phyloP scores from a whole-genome alignment of 2,888 invertebrate species.

The Cataglyphis livida region DNA sequence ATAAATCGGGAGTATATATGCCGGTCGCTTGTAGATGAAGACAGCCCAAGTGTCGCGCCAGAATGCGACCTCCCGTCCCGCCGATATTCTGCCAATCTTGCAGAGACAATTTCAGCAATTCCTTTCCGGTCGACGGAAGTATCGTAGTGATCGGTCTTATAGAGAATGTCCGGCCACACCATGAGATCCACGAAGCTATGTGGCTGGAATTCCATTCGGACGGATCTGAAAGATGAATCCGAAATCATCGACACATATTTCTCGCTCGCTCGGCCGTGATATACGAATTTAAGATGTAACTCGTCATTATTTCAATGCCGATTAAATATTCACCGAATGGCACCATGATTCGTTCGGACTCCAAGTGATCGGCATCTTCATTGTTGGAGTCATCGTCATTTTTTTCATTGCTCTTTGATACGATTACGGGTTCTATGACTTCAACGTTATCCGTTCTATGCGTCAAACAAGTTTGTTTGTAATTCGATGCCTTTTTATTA shows the following conservation, averaged over 20 bases:
- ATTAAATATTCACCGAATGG: slow-evolving; percentile 86
- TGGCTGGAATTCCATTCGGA: slow-evolving; percentile 88
- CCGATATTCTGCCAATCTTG: slow-evolving; percentile 88
- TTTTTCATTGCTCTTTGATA: slow-evolving; percentile 33
- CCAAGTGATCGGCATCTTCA: slow-evolving; percentile 82
- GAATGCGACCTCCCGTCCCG: slow-evolving; percentile 85
- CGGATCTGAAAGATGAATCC: slow-evolving; percentile 86
- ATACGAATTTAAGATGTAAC: not conserved
- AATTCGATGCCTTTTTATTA: not conserved
- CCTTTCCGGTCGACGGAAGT: slow-evolving; percentile 87
- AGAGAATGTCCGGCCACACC: slow-evolving; percentile 88
- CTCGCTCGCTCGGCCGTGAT: not conserved
- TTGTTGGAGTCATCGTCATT: slow-evolving; percentile 36
- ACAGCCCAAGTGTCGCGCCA: slow-evolving; percentile 89
- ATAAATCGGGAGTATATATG: slow-evolving; percentile 86
- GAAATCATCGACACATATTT: not conserved
- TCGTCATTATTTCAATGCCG: slow-evolving; percentile 19
- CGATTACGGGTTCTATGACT: slow-evolving; percentile 25
- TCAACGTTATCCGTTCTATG: slow-evolving; percentile 1
- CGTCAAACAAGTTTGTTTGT: slow-evolving; percentile 28
- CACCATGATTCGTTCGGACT: slow-evolving; percentile 85
- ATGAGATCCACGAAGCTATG: slow-evolving; percentile 88
- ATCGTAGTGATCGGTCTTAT: slow-evolving; percentile 86
- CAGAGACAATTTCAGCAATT: slow-evolving; percentile 88
- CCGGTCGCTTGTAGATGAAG: slow-evolving; percentile 88